These are phyloP conservation scores for Lerista edwardsae DNA, from an alignment of 2,797 vertebrate genomes.

Conservation along the genomic window DNA sequence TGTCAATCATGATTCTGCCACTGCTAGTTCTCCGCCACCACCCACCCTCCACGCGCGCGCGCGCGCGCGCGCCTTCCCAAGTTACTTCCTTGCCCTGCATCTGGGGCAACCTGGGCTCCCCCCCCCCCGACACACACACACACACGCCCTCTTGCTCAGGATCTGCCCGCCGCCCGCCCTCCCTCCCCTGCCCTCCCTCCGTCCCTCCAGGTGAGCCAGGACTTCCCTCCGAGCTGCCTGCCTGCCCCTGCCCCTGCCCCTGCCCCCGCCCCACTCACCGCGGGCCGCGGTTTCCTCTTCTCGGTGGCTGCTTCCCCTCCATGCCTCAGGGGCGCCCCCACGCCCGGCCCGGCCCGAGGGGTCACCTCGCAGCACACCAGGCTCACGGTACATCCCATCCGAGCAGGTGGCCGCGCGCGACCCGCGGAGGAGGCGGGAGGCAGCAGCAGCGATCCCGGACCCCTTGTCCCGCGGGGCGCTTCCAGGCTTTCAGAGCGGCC, in stretches of 20 bases:
- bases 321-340: background rate
- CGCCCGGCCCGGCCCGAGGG: conserved; percentile 53
- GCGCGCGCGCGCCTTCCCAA: background rate
- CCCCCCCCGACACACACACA: too few relatives aligned
- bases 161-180: background rate
- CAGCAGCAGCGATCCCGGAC: background rate
- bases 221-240: too few relatives aligned
- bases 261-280: background rate
- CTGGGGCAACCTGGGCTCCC: too few relatives aligned
- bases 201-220: background rate
- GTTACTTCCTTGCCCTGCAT: too few relatives aligned
- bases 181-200: too few relatives aligned
- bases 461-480: background rate
- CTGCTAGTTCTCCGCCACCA: too few relatives aligned
- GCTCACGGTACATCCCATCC: conserved; percentile 82
- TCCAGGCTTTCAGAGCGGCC: background rate
- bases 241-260: background rate
- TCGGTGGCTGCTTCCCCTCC: background rate
- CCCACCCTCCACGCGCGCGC: too few relatives aligned
- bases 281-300: background rate
- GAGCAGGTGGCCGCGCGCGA: background rate
- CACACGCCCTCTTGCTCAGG: too few relatives aligned
- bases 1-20: background rate
- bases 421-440: background rate
- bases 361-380: conserved; percentile 87